A percentile compares a stretch with the other conserved stretches of the same genome.
Conservation (phyloP, 2,888 invertebrate species). For the Spodoptera exigua region DNA sequence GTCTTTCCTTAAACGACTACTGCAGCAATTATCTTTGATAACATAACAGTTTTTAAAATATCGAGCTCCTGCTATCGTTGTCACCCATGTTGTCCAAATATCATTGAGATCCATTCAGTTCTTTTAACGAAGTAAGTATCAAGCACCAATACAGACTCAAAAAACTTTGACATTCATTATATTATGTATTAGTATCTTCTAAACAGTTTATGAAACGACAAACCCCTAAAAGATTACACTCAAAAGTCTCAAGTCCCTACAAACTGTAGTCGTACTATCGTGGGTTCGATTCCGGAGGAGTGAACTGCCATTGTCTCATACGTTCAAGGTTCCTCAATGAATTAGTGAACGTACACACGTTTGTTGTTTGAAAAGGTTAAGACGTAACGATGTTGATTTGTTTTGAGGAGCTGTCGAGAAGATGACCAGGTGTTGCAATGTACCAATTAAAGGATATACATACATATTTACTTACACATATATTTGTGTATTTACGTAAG, state of each 20-base stretch:
- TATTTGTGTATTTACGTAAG: constrained; percentile 25
- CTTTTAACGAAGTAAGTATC: too few species aligned
- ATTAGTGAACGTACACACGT: constrained; percentile 53
- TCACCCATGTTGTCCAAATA: too few species aligned
- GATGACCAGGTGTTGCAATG: constrained; percentile 33
- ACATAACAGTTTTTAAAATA: too few species aligned
- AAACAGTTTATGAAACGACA: too few species aligned
- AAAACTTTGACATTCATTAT: too few species aligned
- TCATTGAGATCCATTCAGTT: too few species aligned
- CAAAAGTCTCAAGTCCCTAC: constrained; percentile 30
- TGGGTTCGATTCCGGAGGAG: constrained; percentile 71
- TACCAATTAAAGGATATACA: constrained; percentile 23
- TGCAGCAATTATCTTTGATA: too few species aligned
- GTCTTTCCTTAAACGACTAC: too few species aligned
- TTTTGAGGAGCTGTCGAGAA: constrained; percentile 47
- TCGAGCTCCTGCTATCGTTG: too few species aligned
- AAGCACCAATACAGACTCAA: too few species aligned
- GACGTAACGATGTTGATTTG: constrained; percentile 47
- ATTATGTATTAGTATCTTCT: too few species aligned
- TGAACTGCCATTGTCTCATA: constrained; percentile 66
- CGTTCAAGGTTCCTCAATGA: constrained; percentile 50
- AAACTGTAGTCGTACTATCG: constrained; percentile 38
- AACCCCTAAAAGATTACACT: background rate
- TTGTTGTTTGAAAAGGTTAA: constrained; percentile 52
- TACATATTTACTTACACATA: constrained; percentile 20